These are phyloP conservation scores for Anoplius nigerrimus DNA, from an alignment of 2,888 invertebrate genomes.

Conservation along the genomic window DNA sequence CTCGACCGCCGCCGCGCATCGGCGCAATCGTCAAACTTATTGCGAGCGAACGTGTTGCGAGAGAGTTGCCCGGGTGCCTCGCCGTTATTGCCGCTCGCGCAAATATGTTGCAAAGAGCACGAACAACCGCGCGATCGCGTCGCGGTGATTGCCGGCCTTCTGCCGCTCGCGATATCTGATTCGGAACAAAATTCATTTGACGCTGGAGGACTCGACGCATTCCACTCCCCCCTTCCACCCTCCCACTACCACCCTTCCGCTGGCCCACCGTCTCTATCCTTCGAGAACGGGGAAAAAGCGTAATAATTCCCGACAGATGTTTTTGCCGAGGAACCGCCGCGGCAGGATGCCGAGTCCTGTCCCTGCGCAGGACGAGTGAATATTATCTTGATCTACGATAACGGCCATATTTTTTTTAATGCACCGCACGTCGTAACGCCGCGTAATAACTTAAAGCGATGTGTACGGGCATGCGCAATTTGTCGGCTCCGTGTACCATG, in stretches of 20 bases:
- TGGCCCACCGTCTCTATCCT: background rate
- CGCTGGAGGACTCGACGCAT: no score
- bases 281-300: background rate
- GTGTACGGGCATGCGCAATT: no score
- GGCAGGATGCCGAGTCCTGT: background rate
- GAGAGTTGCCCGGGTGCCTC: slow-evolving; percentile 37
- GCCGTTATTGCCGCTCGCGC: slow-evolving; percentile 25
- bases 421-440: no score
- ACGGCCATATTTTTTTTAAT: no score
- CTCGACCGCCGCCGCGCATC: slow-evolving; percentile 41
- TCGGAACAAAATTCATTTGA: no score
- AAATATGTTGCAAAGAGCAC: slow-evolving; percentile 7
- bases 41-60: slow-evolving; percentile 35
- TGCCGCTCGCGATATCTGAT: background rate
- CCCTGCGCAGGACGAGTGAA: background rate
- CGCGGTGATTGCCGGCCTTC: background rate
- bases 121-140: slow-evolving; percentile 5
- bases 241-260: no score
- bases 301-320: background rate
- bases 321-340: background rate
- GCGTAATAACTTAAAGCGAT: no score
- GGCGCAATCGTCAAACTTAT: slow-evolving; percentile 52
- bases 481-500: slow-evolving; percentile 49
- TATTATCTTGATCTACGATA: no score
- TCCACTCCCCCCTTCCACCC: no score